phyloP scores from a whole-genome alignment of 1,140 invertebrate genomes.

The Homarus americanus region DNA sequence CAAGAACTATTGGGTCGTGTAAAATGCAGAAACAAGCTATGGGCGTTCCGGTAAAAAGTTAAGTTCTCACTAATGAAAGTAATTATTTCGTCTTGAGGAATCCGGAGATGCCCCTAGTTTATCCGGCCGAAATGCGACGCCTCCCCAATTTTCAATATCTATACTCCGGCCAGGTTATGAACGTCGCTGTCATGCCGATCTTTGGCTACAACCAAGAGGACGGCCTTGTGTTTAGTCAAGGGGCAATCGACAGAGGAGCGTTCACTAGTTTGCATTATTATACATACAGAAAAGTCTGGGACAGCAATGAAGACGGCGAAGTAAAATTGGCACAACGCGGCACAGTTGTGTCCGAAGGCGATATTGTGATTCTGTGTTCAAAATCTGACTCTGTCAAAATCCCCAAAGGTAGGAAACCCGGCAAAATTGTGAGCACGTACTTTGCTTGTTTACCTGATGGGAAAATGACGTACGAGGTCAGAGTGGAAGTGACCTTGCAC shows the following conservation, averaged over 20 bases:
- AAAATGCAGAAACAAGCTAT: constrained; percentile 44
- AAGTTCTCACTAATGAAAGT: background rate
- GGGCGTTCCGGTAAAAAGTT: background rate
- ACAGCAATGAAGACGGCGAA: background rate
- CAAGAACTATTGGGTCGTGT: constrained; percentile 11
- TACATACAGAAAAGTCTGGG: background rate
- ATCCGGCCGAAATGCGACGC: background rate
- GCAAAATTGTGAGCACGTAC: background rate
- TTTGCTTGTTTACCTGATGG: background rate
- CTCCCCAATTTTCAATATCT: background rate
- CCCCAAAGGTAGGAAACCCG: background rate
- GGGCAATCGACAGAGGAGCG: constrained; percentile 25
- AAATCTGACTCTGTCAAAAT: background rate
- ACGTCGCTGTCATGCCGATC: constrained; percentile 8
- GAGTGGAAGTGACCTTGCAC: background rate
- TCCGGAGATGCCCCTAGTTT: constrained; percentile 15
- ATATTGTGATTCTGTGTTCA: background rate
- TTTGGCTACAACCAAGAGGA: constrained; percentile 32
- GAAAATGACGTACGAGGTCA: background rate
- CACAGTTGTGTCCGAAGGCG: background rate
- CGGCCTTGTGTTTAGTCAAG: constrained; percentile 31
- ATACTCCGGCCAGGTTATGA: constrained; percentile 10
- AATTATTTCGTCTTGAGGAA: background rate
- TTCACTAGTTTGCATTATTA: constrained; percentile 10
- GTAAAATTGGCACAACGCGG: background rate